Evolutionary conservation across 2,113 vertebrate genomes (phyloP).

Genomic region (Taxidea taxus): DNA sequence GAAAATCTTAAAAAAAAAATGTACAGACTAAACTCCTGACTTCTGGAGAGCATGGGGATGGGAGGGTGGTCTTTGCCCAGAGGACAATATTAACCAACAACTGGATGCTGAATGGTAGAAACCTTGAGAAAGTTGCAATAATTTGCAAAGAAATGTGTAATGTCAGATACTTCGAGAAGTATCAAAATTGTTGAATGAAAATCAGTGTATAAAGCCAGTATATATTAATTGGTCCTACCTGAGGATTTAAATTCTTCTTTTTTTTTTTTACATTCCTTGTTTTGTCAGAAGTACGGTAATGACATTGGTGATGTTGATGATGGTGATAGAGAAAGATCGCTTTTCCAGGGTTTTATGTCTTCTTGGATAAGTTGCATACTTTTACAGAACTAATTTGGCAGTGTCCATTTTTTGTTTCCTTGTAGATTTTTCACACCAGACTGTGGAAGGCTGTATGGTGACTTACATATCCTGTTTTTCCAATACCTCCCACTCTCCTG

Average conservation of each 20-base stretch:
- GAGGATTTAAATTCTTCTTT: background rate
- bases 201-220: background rate
- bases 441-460: background rate
- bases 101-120: background rate
- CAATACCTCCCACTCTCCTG: background rate
- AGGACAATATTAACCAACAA: background rate
- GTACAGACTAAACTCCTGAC: background rate
- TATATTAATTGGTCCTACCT: no score
- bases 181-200: background rate
- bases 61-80: background rate
- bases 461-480: background rate
- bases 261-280: background rate
- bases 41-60: background rate
- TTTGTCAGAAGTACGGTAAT: background rate
- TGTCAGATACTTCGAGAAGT: background rate
- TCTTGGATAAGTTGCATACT: background rate
- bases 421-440: background rate
- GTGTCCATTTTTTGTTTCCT: background rate
- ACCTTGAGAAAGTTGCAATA: background rate
- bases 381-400: background rate
- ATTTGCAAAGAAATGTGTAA: background rate
- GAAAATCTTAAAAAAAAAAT: background rate
- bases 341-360: background rate
- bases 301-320: no score
- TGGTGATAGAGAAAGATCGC: background rate